Base-by-base conservation (phyloP, 2,888 invertebrate genomes). In the Melitaea athalia region DNA sequence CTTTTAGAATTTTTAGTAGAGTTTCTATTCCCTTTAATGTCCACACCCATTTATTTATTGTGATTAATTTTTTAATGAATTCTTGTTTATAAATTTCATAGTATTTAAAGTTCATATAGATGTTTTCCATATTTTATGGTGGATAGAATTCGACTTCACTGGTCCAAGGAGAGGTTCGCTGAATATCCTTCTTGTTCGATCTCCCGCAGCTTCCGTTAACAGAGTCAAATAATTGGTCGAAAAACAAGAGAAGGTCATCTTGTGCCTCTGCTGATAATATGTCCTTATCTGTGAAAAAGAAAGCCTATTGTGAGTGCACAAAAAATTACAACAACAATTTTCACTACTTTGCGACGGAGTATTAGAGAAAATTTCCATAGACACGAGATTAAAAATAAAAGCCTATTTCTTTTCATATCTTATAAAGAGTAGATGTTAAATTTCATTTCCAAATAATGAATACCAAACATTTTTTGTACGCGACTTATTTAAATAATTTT, bases 11-110 rank as follows among this genome's bases (percentile, higher is more conserved):
- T 24, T 24, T 24, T 43, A 68, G 15, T 31, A 73, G 50, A 33
- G 63, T 5, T 63, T 67, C 10, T 24, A 65, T 65, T 11, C 62
- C 62, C 31, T 68, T 61, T 66, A 66, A 17, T 61, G 75, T 76
- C 69, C 67, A 74, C 53, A 71, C 57, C 74, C 76, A 76, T 45
- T 74, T 76, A 15, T 66, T 70, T 49, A 75, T n/a, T 12, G 74
- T 0, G 74, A 74, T 14, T 74, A 72, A 61, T 52, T 62, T 33
- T 15, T 53, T 60, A 1, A 49, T 57, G 24, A 24, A 65, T 59
- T 65, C 49, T 15, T 33, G 15, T 69, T 70, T 6, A 75, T 15
- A 66, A 74, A 76, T 61, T 72, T 73, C 74, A 74, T 75, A 7
- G 71, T 8, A 1, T 47, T 11, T 47, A 47, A 47, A 11, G 14